Percentiles rank a stretch among this genome's conserved stretches.
phyloP scores from a whole-genome alignment of 2,888 invertebrate species.

The Platerodrilus igneus region DNA sequence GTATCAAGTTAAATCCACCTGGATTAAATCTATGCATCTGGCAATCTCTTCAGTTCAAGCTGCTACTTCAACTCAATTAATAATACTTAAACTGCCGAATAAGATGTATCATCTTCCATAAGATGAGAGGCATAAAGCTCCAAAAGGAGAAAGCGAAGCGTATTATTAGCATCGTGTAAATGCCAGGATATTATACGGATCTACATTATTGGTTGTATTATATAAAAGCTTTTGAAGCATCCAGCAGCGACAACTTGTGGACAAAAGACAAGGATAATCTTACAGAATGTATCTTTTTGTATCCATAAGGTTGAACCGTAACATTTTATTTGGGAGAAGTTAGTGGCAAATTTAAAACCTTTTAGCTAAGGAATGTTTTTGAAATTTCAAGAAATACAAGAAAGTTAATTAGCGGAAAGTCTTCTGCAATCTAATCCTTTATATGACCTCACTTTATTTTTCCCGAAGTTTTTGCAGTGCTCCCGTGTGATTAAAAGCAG shows the following conservation, averaged over 20 bases:
- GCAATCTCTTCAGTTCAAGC: conserved; percentile 11
- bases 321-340: too few relatives aligned
- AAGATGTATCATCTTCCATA: conserved; percentile 8
- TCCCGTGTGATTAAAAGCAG: too few relatives aligned
- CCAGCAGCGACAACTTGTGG: conserved; percentile 30
- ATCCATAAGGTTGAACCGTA: too few relatives aligned
- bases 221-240: conserved; percentile 29
- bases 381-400: too few relatives aligned
- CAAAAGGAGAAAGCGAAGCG: conserved; percentile 16
- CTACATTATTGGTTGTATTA: conserved; percentile 35
- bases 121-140: not conserved
- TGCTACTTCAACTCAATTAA: conserved; percentile 15
- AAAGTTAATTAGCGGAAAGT: too few relatives aligned
- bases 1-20: conserved; percentile 18
- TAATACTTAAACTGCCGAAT: conserved; percentile 12
- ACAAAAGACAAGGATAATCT: conserved; percentile 27
- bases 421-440: too few relatives aligned
- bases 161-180: conserved; percentile 32
- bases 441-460: too few relatives aligned
- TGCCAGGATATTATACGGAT: conserved; percentile 34
- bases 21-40: conserved; percentile 19
- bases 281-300: conserved; percentile 19
- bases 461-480: too few relatives aligned
- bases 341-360: too few relatives aligned
- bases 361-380: too few relatives aligned